A percentile compares a stretch with the other conserved stretches of the same genome.
phyloP scores from a whole-genome alignment of 2,113 vertebrate species.

The Empidonax alnorum region DNA sequence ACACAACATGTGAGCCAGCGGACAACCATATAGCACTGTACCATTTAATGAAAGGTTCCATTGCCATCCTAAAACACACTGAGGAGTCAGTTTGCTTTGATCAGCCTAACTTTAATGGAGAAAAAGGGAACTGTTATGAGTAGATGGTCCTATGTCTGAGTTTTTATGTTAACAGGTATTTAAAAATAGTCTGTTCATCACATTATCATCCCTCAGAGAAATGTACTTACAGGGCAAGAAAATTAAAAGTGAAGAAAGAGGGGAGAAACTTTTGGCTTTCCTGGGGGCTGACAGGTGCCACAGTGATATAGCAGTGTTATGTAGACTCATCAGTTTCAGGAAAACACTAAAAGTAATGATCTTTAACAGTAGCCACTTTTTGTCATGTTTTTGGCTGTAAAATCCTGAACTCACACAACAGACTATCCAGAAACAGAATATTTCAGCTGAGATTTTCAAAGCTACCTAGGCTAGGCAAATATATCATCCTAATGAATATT shows the following conservation, averaged over 20 bases:
- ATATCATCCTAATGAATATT: not conserved
- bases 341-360: not conserved
- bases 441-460: not conserved
- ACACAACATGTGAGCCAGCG: not conserved
- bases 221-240: not conserved
- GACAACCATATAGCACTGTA: not conserved
- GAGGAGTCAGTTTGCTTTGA: not conserved
- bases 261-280: not conserved
- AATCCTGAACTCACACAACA: not conserved
- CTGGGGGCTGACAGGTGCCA: not conserved
- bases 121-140: not conserved
- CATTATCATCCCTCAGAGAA: not conserved
- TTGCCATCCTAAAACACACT: not conserved
- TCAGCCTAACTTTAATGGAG: not conserved
- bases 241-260: not conserved
- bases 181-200: not conserved
- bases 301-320: not conserved
- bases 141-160: not conserved
- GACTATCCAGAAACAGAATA: not conserved
- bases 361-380: not conserved
- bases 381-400: not conserved
- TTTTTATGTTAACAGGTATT: not conserved
- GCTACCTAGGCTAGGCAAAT: not conserved
- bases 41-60: not conserved
- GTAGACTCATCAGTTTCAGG: not conserved